Evolutionary conservation across 2,888 invertebrate genomes (phyloP).

Genomic region (Epinotia bilunana): DNA sequence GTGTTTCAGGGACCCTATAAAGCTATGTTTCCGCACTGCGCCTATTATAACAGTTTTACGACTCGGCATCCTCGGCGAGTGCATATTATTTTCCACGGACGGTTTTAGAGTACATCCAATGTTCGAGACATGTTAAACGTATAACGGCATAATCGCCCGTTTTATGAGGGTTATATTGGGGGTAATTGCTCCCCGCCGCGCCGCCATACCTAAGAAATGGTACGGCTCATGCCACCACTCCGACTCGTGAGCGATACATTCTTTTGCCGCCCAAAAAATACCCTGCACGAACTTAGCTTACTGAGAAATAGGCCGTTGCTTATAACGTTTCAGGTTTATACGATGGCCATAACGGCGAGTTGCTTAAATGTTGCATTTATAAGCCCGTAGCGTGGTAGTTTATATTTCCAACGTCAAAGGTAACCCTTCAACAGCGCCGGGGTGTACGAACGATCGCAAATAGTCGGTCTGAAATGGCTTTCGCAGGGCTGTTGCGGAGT

Average conservation of each 20-base stretch:
- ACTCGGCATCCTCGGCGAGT: conserved; percentile 69
- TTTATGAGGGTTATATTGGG: conserved; percentile 70
- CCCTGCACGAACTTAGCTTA: conserved; percentile 27
- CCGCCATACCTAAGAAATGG: conserved; percentile 57
- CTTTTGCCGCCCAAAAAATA: conserved; percentile 47
- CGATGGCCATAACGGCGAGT: conserved; percentile 33
- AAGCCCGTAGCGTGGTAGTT: conserved; percentile 24
- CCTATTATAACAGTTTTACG: conserved; percentile 78
- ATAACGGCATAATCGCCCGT: conserved; percentile 69
- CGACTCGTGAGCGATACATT: conserved; percentile 58
- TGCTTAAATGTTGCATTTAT: conserved; percentile 38
- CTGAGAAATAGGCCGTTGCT: conserved; percentile 29
- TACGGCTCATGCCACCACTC: conserved; percentile 58
- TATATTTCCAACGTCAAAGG: conserved; percentile 33
- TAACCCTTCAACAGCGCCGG: conserved; percentile 34
- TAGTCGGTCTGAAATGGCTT: conserved; percentile 61
- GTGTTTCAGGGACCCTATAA: conserved; percentile 76
- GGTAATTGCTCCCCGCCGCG: conserved; percentile 66
- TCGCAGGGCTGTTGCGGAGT: conserved; percentile 54
- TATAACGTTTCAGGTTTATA: conserved; percentile 37
- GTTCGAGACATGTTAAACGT: conserved; percentile 66
- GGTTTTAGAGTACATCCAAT: conserved; percentile 64
- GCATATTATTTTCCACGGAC: conserved; percentile 63
- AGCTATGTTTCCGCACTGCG: conserved; percentile 77
- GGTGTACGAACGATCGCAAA: conserved; percentile 53